A percentile compares a stretch with the other conserved stretches of the same genome.
phyloP scores from a whole-genome alignment of 2,113 vertebrate species.

The Narcine bancroftii region DNA sequence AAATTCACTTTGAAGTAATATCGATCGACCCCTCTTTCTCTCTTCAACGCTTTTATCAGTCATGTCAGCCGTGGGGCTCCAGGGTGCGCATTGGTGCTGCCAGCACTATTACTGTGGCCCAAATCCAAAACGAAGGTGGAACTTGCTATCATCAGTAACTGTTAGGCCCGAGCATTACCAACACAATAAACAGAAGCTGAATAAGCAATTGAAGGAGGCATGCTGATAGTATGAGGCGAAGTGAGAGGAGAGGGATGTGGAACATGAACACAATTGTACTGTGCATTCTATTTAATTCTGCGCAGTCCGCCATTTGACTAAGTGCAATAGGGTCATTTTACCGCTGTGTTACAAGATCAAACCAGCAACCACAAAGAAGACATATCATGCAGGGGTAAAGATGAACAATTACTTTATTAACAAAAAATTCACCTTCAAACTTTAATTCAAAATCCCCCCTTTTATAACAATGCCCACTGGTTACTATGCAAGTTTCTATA shows the following conservation, averaged over 20 bases:
- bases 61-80: neutral
- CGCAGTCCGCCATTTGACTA: neutral
- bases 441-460: too few species aligned
- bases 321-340: neutral
- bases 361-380: too few species aligned
- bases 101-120: neutral
- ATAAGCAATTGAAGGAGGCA: too few species aligned
- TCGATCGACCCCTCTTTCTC: neutral
- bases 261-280: neutral
- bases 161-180: neutral
- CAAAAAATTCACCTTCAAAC: too few species aligned
- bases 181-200: neutral
- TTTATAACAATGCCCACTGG: too few species aligned
- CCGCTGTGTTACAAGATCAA: too few species aligned
- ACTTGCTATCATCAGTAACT: neutral
- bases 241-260: neutral
- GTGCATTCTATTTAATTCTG: neutral
- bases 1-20: neutral
- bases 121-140: neutral
- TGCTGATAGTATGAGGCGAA: neutral
- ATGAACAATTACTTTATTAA: too few species aligned
- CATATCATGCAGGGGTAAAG: too few species aligned
- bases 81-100: neutral
- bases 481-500: too few species aligned
- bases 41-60: neutral